Base-by-base conservation (phyloP, 2,113 vertebrate genomes). In the Pomatostomus ruficeps region DNA sequence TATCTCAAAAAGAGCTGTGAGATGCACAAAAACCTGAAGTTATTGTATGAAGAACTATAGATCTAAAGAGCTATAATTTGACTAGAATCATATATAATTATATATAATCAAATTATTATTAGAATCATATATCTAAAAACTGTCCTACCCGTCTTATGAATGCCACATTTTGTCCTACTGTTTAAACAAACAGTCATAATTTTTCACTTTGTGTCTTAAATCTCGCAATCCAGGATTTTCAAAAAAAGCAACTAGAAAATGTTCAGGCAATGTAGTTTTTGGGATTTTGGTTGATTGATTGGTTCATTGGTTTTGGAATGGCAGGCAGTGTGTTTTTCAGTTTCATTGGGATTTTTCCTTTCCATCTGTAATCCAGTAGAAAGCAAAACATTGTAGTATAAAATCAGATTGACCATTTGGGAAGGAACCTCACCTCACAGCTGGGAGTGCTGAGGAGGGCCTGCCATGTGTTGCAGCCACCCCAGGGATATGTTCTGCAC, bases 291-390 rank as follows among this genome's bases (percentile, higher is more conserved):
- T 25, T 70, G 12, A 9, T 42, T 58, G 15, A 29, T 25, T 1
- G 3, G 3, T 38, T 45, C 4, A 6, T 55, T 48, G 7, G 7
- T 57, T 70, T 36, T 14, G 26, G 10, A 16, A 19, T 2, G n/a
- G n/a, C n/a, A n/a, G 3, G 6, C 2, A 1, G 4, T 14, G 1
- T 3, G 13, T 6, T 6, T 16, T 76, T 61, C 21, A 4, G 0
- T 14, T 52, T 40, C 8, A 2, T 3, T 45, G 24, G 3, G 0
- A 20, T 22, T 81, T 85, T 62, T 45, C 7, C 8, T 57, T 57
- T 29, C n/a, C n/a, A 19, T 5, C 21, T 25, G 15, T 42, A 35
- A 68, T 43, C 11, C n/a, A 38, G 15, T 14, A 58, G 33, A 86
- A 46, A 8, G 2, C 23, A 80, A 72, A 79, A 24, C 13, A 71